Conservation (phyloP, 2,797 vertebrate species). For the Buphagus erythrorhynchus region DNA sequence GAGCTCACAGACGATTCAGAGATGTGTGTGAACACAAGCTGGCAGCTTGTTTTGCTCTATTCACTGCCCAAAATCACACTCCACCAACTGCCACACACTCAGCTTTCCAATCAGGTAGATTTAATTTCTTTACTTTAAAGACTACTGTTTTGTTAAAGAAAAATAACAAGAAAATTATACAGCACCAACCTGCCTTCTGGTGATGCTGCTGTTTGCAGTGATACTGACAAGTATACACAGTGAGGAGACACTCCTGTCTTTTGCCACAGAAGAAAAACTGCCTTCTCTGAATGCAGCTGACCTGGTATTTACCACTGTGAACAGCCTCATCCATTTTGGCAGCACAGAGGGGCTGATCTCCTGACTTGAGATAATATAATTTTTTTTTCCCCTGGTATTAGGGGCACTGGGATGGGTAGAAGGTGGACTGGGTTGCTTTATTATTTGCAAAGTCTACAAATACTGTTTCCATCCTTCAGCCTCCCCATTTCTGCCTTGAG, state of each 20-base stretch:
- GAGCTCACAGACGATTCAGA: not conserved
- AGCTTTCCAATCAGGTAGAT: not conserved
- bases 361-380: not conserved
- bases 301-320: not conserved
- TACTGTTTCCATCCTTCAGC: not conserved
- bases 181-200: not conserved
- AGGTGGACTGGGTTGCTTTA: not conserved
- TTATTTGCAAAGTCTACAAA: not conserved
- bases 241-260: not conserved
- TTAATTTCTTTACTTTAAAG: not conserved
- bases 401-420: not conserved
- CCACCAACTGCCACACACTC: not conserved
- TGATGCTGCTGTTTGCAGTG: not conserved
- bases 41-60: not conserved
- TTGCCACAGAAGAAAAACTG: not conserved
- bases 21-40: not conserved
- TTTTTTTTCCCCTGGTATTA: not conserved
- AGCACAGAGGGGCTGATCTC: not conserved
- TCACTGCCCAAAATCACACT: not conserved
- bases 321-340: not conserved
- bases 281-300: not conserved
- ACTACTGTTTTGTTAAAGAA: not conserved
- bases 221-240: not conserved
- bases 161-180: not conserved
- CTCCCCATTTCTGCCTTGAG: not conserved